phyloP scores from a whole-genome alignment of 2,888 invertebrate genomes.

The Euproctis similis region DNA sequence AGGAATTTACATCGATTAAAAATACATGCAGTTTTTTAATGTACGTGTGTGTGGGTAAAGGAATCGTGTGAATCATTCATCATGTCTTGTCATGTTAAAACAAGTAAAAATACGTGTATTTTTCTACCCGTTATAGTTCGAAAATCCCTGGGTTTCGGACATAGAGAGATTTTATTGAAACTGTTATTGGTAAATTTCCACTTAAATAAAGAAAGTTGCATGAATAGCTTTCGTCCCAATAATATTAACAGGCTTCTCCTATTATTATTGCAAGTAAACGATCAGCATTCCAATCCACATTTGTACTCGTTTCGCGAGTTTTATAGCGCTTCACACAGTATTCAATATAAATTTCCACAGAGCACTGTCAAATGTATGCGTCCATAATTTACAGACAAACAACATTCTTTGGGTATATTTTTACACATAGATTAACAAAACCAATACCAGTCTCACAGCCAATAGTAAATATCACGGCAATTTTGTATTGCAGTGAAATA shows the following conservation, averaged over 20 bases:
- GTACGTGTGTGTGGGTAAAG: conserved; percentile 21
- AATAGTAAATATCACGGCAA: conserved; percentile 38
- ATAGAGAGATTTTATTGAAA: no score
- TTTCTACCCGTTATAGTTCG: no score
- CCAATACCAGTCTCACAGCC: conserved; percentile 27
- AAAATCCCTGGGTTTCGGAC: no score
- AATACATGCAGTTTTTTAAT: conserved; percentile 24
- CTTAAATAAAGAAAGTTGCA: neutral
- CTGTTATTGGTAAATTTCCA: no score
- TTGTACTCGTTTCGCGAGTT: conserved; percentile 16
- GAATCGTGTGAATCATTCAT: conserved; percentile 4
- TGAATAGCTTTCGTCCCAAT: neutral
- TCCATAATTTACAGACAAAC: conserved; percentile 18
- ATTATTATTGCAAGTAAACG: no score
- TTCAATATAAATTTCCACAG: conserved; percentile 21
- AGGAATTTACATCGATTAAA: conserved; percentile 33
- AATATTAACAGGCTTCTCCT: no score
- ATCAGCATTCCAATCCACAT: conserved; percentile 22
- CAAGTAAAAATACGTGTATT: no score
- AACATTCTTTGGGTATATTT: conserved; percentile 25
- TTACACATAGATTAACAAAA: conserved; percentile 26
- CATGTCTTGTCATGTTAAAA: no score
- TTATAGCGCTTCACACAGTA: conserved; percentile 13
- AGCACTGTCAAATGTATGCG: conserved; percentile 18
- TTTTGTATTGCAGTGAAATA: conserved; percentile 36